These are phyloP conservation scores for Drosophila auraria DNA, from an alignment of 1,140 invertebrate species.

Conservation along the genomic window DNA sequence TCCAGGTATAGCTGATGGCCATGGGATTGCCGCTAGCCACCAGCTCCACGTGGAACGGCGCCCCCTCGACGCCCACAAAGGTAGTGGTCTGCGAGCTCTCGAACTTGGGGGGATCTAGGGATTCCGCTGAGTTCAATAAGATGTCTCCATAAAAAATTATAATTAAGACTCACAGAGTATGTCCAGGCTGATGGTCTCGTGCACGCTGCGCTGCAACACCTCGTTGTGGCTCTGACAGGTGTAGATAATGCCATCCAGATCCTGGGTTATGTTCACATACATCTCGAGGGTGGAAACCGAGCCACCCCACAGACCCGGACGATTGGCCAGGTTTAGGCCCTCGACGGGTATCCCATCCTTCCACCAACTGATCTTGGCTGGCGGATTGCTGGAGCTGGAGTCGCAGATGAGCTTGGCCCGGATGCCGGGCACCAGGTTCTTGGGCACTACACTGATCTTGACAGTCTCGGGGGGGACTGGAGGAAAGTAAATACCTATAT, in stretches of 20 bases:
- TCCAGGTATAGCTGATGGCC: slow-evolving; percentile 95
- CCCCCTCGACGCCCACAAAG: slow-evolving; percentile 92
- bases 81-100: slow-evolving; percentile 87
- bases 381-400: slow-evolving; percentile 96
- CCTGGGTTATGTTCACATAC: slow-evolving; percentile 92
- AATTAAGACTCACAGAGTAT: slow-evolving; percentile 92
- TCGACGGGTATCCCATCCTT: slow-evolving; percentile 92
- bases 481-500: slow-evolving; percentile 22
- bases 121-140: not conserved
- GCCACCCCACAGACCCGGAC: slow-evolving; percentile 92
- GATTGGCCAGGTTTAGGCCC: slow-evolving; percentile 88
- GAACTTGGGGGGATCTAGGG: slow-evolving; percentile 91
- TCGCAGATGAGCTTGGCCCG: slow-evolving; percentile 93
- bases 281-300: slow-evolving; percentile 92
- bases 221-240: slow-evolving; percentile 96
- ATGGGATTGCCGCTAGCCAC: slow-evolving; percentile 94
- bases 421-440: slow-evolving; percentile 91
- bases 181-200: slow-evolving; percentile 94
- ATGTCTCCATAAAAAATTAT: not conserved
- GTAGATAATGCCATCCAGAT: slow-evolving; percentile 94
- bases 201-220: slow-evolving; percentile 91
- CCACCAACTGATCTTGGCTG: slow-evolving; percentile 96
- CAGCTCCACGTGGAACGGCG: slow-evolving; percentile 91
- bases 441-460: slow-evolving; percentile 91
- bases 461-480: slow-evolving; percentile 95